Conservation (phyloP, 2,113 vertebrate species). For the Condylura cristata region DNA sequence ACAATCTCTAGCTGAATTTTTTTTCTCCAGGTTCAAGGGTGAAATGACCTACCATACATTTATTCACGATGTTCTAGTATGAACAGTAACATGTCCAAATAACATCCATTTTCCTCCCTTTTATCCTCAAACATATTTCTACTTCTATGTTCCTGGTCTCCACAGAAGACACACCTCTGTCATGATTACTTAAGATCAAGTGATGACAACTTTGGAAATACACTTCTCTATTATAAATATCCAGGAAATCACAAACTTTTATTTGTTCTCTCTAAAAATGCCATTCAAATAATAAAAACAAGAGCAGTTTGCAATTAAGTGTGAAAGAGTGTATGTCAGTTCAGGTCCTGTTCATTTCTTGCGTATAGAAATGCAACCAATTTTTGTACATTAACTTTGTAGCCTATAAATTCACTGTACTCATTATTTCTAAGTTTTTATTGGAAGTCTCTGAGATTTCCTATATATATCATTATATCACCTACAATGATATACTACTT, state of each 20-base stretch:
- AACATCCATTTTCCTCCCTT: background rate
- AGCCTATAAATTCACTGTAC: too few relatives aligned
- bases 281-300: slow-evolving; percentile 13
- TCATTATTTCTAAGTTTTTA: too few relatives aligned
- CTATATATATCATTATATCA: too few relatives aligned
- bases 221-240: background rate
- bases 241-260: background rate
- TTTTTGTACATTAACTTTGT: too few relatives aligned
- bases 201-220: background rate
- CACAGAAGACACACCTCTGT: background rate
- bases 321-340: background rate
- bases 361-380: background rate
- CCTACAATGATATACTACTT: too few relatives aligned
- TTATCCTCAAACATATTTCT: background rate
- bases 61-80: background rate
- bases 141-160: background rate
- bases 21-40: background rate
- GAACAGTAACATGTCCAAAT: background rate
- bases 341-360: background rate
- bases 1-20: background rate
- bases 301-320: background rate
- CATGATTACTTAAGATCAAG: background rate
- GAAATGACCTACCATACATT: background rate
- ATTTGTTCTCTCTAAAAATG: background rate
- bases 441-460: too few relatives aligned